Evolutionary conservation across 2,113 vertebrate genomes (phyloP).

Genomic region (Notiomystis cincta): DNA sequence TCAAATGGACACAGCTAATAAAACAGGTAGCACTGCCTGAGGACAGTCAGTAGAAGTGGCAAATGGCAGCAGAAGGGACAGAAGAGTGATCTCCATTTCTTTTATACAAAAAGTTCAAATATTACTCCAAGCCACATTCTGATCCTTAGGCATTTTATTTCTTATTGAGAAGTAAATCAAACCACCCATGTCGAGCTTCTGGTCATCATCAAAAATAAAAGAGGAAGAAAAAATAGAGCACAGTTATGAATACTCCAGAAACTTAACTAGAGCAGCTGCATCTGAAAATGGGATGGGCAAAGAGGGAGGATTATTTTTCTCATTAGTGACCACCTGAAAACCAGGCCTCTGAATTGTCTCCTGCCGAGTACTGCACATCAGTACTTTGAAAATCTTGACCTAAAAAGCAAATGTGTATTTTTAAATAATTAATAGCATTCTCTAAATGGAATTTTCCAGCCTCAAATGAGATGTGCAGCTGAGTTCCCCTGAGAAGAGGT

Average conservation of each 20-base stretch:
- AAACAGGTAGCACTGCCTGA: neutral
- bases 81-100: neutral
- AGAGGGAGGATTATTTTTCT: neutral
- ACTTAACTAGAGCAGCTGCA: neutral
- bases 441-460: constrained; percentile 52
- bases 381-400: constrained; percentile 29
- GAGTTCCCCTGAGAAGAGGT: constrained; percentile 33
- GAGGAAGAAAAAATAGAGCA: neutral
- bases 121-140: neutral
- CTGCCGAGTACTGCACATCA: neutral
- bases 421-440: constrained; percentile 49
- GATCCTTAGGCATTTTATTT: neutral
- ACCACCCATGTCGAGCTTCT: neutral
- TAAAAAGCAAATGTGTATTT: constrained; percentile 43
- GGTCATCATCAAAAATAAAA: neutral
- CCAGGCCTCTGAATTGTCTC: neutral
- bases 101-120: neutral
- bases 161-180: neutral
- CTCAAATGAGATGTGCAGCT: neutral
- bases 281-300: constrained; percentile 2
- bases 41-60: neutral
- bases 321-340: constrained; percentile 6
- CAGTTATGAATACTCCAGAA: neutral
- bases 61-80: neutral
- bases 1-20: neutral